Conservation (phyloP, 1,140 invertebrate genomes). For the Aphaenogaster rudis region DNA sequence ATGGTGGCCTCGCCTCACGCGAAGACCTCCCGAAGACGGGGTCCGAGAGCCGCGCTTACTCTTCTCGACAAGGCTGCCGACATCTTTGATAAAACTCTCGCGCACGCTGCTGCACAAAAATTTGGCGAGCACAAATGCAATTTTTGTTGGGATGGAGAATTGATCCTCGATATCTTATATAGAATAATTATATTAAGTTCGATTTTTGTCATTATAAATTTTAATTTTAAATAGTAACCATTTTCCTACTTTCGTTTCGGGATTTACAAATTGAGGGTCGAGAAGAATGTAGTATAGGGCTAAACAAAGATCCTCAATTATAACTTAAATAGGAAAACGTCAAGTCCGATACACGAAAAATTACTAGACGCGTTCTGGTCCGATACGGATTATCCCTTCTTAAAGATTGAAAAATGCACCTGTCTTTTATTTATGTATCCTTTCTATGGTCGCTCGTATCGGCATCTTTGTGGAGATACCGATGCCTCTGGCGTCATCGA, state of each 20-base stretch:
- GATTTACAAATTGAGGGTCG: neutral
- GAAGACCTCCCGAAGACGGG: conserved; percentile 84
- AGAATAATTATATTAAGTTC: neutral
- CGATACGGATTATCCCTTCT: conserved; percentile 70
- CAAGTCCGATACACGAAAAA: conserved; percentile 56
- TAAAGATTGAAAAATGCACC: conserved; percentile 71
- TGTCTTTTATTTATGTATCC: conserved; percentile 77
- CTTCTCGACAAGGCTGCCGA: conserved; percentile 71
- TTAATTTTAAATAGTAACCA: neutral
- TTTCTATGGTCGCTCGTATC: conserved; percentile 61
- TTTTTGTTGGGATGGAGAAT: neutral
- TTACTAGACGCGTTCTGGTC: conserved; percentile 53
- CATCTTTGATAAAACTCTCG: conserved; percentile 55
- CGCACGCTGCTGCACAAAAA: conserved; percentile 29
- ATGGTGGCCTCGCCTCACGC: conserved; percentile 87
- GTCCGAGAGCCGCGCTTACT: conserved; percentile 69
- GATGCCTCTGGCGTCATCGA: conserved; percentile 53
- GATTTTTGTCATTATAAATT: neutral
- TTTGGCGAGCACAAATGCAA: neutral
- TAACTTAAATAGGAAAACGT: conserved; percentile 49
- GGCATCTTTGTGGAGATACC: conserved; percentile 66
- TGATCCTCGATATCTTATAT: neutral
- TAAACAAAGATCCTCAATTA: neutral
- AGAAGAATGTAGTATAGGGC: neutral
- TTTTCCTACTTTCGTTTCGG: neutral